Evolutionary conservation across 2,888 invertebrate species (phyloP).

Genomic region (Diogma glabrata): DNA sequence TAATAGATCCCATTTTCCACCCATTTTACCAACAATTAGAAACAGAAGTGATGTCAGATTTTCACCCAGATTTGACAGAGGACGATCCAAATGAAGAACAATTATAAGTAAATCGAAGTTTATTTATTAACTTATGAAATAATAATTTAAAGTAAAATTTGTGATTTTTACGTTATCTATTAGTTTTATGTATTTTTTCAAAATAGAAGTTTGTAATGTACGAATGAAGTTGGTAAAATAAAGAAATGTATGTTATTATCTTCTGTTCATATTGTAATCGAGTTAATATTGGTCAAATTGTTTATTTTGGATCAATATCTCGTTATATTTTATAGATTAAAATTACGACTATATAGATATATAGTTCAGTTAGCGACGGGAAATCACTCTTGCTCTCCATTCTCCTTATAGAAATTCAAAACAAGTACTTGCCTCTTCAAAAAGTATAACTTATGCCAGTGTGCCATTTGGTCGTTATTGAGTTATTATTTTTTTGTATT

Average conservation of each 20-base stretch:
- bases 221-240: background rate
- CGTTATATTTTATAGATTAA: background rate
- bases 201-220: background rate
- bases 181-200: background rate
- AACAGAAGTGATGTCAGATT: background rate
- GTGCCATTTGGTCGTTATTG: background rate
- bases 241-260: background rate
- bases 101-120: background rate
- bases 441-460: background rate
- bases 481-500: background rate
- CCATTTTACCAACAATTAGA: slow-evolving; percentile 1
- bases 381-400: background rate
- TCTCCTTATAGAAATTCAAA: background rate
- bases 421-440: background rate
- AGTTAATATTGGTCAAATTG: slow-evolving; percentile 1
- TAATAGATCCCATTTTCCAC: background rate
- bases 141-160: background rate
- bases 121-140: too few relatives aligned
- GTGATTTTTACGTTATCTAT: background rate
- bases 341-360: background rate
- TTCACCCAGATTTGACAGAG: background rate
- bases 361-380: background rate
- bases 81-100: background rate
- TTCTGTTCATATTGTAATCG: background rate
- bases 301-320: background rate